Percentiles rank a stretch among this genome's conserved stretches.
These are phyloP conservation scores for Octodon degus DNA, from an alignment of 2,113 vertebrate species.

Conservation along the genomic window DNA sequence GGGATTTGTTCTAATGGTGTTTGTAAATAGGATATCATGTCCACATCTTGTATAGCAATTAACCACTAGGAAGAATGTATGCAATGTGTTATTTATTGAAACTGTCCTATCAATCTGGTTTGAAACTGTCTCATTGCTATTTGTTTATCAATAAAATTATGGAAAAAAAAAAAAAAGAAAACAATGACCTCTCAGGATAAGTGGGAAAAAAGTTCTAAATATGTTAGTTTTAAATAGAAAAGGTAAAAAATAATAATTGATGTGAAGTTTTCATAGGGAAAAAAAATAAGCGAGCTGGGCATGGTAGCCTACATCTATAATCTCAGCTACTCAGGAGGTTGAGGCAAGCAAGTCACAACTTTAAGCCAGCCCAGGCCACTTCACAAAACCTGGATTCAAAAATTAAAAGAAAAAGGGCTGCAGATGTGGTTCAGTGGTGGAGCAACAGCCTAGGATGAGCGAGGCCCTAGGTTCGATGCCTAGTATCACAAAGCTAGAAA, in stretches of 20 bases:
- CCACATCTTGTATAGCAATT: no score
- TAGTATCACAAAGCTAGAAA: not conserved
- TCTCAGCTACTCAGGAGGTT: not conserved
- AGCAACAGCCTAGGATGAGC: not conserved
- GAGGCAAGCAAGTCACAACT: not conserved
- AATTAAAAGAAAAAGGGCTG: not conserved
- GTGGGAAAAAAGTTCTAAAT: not conserved
- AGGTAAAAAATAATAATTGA: not conserved
- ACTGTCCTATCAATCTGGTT: no score
- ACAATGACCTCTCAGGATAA: not conserved
- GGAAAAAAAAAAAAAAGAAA: no score
- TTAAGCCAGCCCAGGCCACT: not conserved
- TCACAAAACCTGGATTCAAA: not conserved
- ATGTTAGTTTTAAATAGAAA: constrained; percentile 15
- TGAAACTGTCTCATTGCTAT: no score
- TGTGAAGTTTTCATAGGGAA: not conserved
- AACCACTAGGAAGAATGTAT: no score
- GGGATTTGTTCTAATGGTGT: no score
- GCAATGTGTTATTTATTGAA: no score
- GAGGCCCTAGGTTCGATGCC: not conserved
- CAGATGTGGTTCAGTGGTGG: not conserved
- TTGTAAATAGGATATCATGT: no score
- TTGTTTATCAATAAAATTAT: no score
- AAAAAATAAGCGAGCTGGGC: not conserved
- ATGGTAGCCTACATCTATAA: not conserved